Evolutionary conservation across 2,113 vertebrate genomes (phyloP).

Genomic region (Mesocricetus auratus): DNA sequence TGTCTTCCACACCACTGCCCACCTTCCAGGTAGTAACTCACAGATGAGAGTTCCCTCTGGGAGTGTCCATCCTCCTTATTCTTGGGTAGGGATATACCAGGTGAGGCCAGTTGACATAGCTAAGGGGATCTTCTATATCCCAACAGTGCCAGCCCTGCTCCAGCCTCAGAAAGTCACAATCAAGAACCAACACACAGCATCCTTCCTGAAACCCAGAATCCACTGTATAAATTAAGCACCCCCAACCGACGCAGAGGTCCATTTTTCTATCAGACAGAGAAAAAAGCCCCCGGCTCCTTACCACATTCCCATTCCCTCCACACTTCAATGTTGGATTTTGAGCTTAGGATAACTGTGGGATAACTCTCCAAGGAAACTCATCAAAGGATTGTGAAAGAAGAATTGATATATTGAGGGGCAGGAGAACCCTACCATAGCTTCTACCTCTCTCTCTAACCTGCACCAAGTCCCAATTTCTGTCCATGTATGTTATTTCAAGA

Average conservation of each 20-base stretch:
- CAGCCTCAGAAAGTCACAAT: neutral
- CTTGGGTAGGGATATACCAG: neutral
- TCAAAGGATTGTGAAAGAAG: conserved; percentile 14
- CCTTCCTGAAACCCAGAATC: conserved; percentile 83
- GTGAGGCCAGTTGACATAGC: neutral
- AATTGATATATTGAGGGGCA: neutral
- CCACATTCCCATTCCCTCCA: neutral
- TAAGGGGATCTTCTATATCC: neutral
- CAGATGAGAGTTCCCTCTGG: neutral
- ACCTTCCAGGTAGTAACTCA: neutral
- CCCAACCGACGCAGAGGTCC: neutral
- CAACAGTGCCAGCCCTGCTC: neutral
- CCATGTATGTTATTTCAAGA: conserved; percentile 63
- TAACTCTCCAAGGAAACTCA: neutral
- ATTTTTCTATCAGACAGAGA: conserved; percentile 73
- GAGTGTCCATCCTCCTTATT: neutral
- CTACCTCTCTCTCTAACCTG: neutral
- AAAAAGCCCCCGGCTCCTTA: neutral
- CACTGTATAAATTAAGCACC: conserved; percentile 89
- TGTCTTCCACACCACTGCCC: neutral
- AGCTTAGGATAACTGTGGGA: neutral
- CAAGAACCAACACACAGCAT: neutral
- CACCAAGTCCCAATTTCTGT: neutral
- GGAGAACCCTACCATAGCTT: neutral
- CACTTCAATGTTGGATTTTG: conserved; percentile 42